These are phyloP conservation scores for Bombus vancouverensis DNA, from an alignment of 1,140 invertebrate genomes.

Conservation along the genomic window DNA sequence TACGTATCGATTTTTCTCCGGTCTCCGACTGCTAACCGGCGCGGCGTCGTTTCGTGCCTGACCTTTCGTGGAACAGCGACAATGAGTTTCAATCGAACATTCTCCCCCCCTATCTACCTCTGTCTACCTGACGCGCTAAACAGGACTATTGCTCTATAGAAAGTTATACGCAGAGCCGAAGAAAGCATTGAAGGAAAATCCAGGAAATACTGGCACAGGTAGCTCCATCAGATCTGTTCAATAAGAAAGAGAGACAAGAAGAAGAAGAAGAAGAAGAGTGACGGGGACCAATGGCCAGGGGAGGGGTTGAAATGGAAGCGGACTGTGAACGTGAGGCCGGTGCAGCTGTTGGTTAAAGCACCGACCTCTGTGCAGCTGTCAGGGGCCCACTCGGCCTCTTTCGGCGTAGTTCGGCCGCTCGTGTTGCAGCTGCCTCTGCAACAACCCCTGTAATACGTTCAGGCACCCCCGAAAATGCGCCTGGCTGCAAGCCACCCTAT, in stretches of 20 bases:
- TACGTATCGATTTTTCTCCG: conserved; percentile 71
- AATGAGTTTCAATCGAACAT: conserved; percentile 12
- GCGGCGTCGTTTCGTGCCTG: conserved; percentile 16
- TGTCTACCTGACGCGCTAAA: conserved; percentile 10
- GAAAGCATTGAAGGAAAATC: not conserved
- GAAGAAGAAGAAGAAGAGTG: not conserved
- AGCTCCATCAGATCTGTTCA: not conserved
- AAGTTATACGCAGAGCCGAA: not conserved
- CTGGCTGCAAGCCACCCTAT: conserved; percentile 25
- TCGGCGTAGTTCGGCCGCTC: conserved; percentile 36
- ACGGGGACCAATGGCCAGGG: not conserved
- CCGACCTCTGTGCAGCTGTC: conserved; percentile 75
- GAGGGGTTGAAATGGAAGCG: conserved; percentile 63
- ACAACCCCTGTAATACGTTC: conserved; percentile 72
- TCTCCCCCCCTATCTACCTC: not conserved
- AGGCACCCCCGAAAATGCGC: conserved; percentile 70
- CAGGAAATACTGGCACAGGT: conserved; percentile 34
- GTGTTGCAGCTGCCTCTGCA: conserved; percentile 75
- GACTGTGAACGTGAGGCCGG: conserved; percentile 68
- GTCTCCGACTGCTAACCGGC: conserved; percentile 10
- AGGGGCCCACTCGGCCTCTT: conserved; percentile 61
- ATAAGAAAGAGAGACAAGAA: conserved; percentile 13
- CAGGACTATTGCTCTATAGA: not conserved
- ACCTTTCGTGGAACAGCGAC: conserved; percentile 37
- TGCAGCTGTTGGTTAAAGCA: conserved; percentile 79